Percentiles rank a stretch among this genome's conserved stretches.
Evolutionary conservation across 2,113 vertebrate species (phyloP).

Genomic region (Eupsittula cactorum): DNA sequence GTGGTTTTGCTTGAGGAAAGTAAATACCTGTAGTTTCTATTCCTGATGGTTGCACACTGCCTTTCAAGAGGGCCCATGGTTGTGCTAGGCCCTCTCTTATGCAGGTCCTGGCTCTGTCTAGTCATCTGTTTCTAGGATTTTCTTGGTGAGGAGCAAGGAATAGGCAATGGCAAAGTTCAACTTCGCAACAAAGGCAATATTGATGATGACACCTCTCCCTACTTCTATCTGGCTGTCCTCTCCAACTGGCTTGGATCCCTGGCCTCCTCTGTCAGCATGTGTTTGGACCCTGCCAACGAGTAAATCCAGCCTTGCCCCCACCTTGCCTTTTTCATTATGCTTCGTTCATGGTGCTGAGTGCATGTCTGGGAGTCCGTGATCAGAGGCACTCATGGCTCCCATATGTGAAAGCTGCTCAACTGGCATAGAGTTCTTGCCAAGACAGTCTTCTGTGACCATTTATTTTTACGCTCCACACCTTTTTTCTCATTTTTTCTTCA

Average conservation of each 20-base stretch:
- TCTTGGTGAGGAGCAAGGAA: background rate
- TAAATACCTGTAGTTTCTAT: background rate
- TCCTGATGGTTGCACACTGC: background rate
- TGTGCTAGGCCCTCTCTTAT: background rate
- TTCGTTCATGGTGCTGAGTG: background rate
- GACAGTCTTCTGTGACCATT: background rate
- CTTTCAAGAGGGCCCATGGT: background rate
- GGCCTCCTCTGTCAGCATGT: background rate
- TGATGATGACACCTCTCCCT: background rate
- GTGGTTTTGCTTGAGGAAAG: background rate
- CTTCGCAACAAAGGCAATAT: background rate
- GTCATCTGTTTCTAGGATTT: background rate
- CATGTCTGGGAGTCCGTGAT: background rate
- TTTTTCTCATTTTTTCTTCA: background rate
- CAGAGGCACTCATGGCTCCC: conserved; percentile 16
- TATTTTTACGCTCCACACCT: conserved; percentile 8
- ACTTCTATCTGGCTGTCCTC: background rate
- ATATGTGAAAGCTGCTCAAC: conserved; percentile 19
- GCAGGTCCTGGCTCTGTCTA: background rate
- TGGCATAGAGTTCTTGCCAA: background rate
- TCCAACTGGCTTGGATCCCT: background rate
- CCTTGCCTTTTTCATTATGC: background rate
- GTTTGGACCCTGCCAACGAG: background rate
- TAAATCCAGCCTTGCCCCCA: background rate
- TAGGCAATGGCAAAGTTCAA: background rate